These are phyloP conservation scores for Lydus trimaculatus DNA, from an alignment of 2,888 invertebrate species.

Conservation along the genomic window DNA sequence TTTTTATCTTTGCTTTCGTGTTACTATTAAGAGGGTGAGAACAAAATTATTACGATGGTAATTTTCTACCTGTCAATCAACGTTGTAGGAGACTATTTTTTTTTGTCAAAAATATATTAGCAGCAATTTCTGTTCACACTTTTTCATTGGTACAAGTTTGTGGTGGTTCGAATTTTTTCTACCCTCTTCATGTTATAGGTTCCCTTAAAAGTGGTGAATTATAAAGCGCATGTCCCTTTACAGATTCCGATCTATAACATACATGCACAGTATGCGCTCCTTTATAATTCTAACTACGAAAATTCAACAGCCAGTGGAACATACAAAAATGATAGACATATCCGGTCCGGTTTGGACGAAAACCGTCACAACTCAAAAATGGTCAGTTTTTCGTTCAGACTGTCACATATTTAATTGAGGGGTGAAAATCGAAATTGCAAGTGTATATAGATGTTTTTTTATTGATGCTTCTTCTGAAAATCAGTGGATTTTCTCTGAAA, in stretches of 20 bases:
- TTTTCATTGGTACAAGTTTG: background rate
- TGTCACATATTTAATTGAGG: too few species aligned
- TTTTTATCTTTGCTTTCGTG: background rate
- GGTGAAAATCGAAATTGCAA: too few species aligned
- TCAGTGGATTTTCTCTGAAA: too few species aligned
- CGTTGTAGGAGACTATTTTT: background rate
- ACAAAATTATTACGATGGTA: background rate
- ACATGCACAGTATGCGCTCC: background rate
- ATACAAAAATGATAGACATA: too few species aligned
- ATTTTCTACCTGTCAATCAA: slow-evolving; percentile 6
- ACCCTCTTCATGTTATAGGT: background rate
- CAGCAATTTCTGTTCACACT: background rate
- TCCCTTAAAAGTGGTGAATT: background rate
- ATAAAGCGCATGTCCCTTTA: background rate
- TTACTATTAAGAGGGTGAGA: background rate
- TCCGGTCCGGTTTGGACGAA: too few species aligned
- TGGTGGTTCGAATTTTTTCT: background rate
- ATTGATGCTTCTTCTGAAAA: too few species aligned
- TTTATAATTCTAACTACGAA: background rate
- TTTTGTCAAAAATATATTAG: background rate
- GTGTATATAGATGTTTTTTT: too few species aligned
- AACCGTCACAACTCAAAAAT: too few species aligned
- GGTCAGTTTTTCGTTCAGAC: too few species aligned
- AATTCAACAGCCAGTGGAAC: too few species aligned
- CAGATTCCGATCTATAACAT: slow-evolving; percentile 28